Percentiles rank a stretch among this genome's conserved stretches.
phyloP scores from a whole-genome alignment of 2,113 vertebrate genomes.

The Gasterosteus aculeatus region DNA sequence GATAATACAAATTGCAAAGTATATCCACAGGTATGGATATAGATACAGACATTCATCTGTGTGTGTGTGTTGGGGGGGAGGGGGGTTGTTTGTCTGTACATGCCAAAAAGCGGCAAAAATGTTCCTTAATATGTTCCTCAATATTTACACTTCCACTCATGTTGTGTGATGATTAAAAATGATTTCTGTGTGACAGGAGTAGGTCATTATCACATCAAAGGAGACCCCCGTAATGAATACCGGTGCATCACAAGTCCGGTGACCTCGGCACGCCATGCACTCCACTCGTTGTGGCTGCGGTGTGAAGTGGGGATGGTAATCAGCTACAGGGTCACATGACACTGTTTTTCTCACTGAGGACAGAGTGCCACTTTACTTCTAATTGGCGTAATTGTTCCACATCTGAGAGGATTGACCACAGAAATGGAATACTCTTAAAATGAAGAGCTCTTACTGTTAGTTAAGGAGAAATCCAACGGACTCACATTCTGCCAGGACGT shows the following conservation, averaged over 20 bases:
- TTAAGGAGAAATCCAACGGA: constrained; percentile 54
- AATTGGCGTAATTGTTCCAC: constrained; percentile 71
- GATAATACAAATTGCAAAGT: constrained; percentile 19
- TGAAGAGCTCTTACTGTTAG: constrained; percentile 70
- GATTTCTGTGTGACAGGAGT: constrained; percentile 15
- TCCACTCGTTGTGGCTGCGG: constrained; percentile 27
- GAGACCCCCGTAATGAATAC: constrained; percentile 36
- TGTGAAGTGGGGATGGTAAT: constrained; percentile 48
- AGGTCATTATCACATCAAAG: constrained; percentile 41
- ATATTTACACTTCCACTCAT: not conserved
- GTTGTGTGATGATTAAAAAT: constrained; percentile 23
- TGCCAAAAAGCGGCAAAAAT: not conserved
- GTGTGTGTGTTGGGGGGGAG: too few relatives aligned
- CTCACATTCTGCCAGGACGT: constrained; percentile 11
- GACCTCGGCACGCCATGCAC: constrained; percentile 14
- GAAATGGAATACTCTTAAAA: constrained; percentile 56
- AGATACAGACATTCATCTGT: too few relatives aligned
- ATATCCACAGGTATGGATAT: not conserved
- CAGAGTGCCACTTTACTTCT: constrained; percentile 58
- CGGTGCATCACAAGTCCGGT: constrained; percentile 32
- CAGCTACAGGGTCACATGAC: constrained; percentile 45
- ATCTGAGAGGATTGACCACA: constrained; percentile 60
- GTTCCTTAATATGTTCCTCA: not conserved
- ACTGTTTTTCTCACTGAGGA: constrained; percentile 32
- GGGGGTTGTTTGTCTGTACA: too few relatives aligned